phyloP scores from a whole-genome alignment of 2,888 invertebrate genomes.

The Dichetophora obliterata region DNA sequence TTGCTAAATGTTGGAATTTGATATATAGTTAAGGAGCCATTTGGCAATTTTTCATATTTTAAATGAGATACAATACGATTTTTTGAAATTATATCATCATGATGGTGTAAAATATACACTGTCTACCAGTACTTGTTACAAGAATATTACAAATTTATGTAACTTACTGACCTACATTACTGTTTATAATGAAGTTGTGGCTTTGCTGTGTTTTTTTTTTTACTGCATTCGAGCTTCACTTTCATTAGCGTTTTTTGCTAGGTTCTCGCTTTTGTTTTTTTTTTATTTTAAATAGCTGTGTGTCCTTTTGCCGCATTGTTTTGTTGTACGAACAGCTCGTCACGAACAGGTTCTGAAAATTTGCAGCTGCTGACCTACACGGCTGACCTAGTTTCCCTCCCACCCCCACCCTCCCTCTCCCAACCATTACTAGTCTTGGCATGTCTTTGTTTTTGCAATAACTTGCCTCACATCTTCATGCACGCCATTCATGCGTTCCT shows the following conservation, averaged over 20 bases:
- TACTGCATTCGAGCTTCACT: no score
- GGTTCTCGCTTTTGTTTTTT: background rate
- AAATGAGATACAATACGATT: background rate
- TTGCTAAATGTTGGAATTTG: no score
- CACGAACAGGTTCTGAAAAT: constrained; percentile 22
- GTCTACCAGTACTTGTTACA: no score
- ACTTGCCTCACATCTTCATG: background rate
- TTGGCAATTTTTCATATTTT: background rate
- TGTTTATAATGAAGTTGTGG: background rate
- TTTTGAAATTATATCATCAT: no score
- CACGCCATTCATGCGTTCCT: constrained; percentile 56
- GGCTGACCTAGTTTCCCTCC: constrained; percentile 24
- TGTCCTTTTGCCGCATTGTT: background rate
- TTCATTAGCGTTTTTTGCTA: no score
- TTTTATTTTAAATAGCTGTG: background rate
- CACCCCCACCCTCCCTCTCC: no score
- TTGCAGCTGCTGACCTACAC: constrained; percentile 23
- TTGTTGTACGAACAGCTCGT: background rate
- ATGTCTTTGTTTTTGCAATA: background rate
- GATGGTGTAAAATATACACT: no score
- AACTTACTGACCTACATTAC: background rate
- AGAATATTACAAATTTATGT: background rate
- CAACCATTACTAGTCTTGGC: no score
- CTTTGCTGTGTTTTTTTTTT: no score
- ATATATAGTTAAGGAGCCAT: no score